A percentile compares a stretch with the other conserved stretches of the same genome.
Conservation (phyloP, 1,140 invertebrate genomes). For the Helicoverpa armigera region DNA sequence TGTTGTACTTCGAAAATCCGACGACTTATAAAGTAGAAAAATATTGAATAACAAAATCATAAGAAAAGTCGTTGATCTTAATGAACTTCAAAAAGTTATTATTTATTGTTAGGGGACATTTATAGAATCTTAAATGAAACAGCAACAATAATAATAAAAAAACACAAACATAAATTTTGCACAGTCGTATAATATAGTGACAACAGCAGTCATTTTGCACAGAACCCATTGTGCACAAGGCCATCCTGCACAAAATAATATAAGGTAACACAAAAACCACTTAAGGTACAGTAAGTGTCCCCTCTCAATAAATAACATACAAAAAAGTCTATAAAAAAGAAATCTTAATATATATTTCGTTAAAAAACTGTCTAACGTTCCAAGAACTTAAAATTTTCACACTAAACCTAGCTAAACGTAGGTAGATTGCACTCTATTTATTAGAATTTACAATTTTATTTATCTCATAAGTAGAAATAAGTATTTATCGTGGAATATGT, state of each 20-base stretch:
- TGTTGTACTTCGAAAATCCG: conserved; percentile 12
- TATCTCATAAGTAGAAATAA: conserved; percentile 48
- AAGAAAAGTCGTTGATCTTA: conserved; percentile 3
- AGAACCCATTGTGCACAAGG: background rate
- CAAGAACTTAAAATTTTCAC: conserved; percentile 50
- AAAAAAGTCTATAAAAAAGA: conserved; percentile 9
- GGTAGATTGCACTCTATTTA: conserved; percentile 55
- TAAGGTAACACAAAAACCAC: background rate
- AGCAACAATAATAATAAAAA: background rate
- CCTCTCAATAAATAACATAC: background rate
- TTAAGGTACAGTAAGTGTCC: background rate
- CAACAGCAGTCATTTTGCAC: too few species aligned
- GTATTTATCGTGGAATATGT: conserved; percentile 35
- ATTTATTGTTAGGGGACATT: conserved; percentile 1
- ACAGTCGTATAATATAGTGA: too few species aligned
- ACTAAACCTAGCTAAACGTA: conserved; percentile 54
- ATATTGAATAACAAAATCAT: background rate
- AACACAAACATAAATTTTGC: background rate
- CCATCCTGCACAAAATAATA: background rate
- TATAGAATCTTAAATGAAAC: background rate
- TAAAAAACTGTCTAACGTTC: conserved; percentile 46
- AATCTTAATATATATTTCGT: conserved; percentile 2
- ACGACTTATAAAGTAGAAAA: conserved; percentile 1
- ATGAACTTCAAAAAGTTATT: background rate
- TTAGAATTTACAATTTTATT: conserved; percentile 52